These are phyloP conservation scores for Pseudotriccus pelzelni DNA, from an alignment of 2,797 vertebrate genomes.

Conservation along the genomic window DNA sequence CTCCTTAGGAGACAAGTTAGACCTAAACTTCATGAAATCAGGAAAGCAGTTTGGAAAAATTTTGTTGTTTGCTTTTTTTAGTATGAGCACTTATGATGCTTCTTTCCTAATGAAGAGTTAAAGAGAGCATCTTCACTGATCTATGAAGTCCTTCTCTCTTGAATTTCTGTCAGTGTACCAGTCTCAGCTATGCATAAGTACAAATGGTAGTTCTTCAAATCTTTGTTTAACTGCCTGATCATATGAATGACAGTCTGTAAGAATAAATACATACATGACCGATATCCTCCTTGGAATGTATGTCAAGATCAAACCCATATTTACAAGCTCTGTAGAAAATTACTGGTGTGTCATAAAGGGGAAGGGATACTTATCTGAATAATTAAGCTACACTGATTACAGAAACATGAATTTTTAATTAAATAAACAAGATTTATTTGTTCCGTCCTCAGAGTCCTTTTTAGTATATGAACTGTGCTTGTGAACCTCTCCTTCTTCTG, in stretches of 20 bases:
- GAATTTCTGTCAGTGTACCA: background rate
- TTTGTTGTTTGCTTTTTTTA: background rate
- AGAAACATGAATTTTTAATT: background rate
- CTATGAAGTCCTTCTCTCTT: background rate
- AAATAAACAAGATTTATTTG: background rate
- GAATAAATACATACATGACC: background rate
- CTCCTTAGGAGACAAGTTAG: background rate
- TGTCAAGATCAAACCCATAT: background rate
- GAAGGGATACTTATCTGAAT: background rate
- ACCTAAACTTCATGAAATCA: background rate
- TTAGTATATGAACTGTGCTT: background rate
- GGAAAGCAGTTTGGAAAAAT: background rate
- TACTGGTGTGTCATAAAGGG: background rate
- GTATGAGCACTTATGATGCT: background rate
- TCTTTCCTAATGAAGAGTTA: background rate
- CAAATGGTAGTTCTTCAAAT: background rate
- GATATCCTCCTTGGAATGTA: background rate
- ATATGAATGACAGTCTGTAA: background rate
- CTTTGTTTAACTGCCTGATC: background rate
- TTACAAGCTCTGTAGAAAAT: background rate
- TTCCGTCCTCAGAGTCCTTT: background rate
- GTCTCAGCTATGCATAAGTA: background rate
- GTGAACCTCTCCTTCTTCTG: background rate
- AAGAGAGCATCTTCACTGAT: background rate
- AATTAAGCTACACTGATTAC: background rate